These are phyloP conservation scores for Drosophila conformis DNA, from an alignment of 2,888 invertebrate genomes.

Conservation along the genomic window DNA sequence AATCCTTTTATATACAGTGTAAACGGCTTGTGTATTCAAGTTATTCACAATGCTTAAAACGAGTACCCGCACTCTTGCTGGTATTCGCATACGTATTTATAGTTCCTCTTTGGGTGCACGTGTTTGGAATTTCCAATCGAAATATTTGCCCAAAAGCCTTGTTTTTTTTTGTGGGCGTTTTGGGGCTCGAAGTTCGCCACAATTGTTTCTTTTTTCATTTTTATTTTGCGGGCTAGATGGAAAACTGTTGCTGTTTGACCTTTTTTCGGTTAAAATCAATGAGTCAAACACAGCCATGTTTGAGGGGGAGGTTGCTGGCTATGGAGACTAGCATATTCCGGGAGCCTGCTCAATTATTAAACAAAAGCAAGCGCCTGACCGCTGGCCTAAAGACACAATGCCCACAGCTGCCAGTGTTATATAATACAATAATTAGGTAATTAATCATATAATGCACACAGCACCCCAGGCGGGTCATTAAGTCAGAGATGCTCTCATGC, in stretches of 20 bases:
- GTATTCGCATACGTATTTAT: constrained; percentile 38
- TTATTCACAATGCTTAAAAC: constrained; percentile 35
- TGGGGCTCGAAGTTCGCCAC: constrained; percentile 14
- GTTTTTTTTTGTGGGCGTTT: neutral
- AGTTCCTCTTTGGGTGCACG: constrained; percentile 42
- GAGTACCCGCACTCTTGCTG: constrained; percentile 3
- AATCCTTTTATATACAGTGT: constrained; percentile 44
- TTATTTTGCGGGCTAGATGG: neutral
- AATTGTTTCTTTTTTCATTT: constrained; percentile 36
- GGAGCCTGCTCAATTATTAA: constrained; percentile 50
- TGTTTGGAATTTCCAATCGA: constrained; percentile 55
- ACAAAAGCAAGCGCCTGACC: constrained; percentile 49
- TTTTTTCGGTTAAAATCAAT: constrained; percentile 44
- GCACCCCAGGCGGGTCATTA: constrained; percentile 55
- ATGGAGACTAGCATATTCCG: neutral
- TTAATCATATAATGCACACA: constrained; percentile 65
- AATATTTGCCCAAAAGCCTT: constrained; percentile 47
- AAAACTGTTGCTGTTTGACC: constrained; percentile 57
- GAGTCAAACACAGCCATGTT: neutral
- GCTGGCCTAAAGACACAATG: constrained; percentile 43
- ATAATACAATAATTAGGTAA: constrained; percentile 69
- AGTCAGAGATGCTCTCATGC: constrained; percentile 34
- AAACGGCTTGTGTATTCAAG: constrained; percentile 43
- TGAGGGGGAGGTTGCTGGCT: neutral
- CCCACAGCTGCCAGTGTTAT: constrained; percentile 55